Conservation (phyloP, 1,140 invertebrate species). For the Heliconius melpomene region DNA sequence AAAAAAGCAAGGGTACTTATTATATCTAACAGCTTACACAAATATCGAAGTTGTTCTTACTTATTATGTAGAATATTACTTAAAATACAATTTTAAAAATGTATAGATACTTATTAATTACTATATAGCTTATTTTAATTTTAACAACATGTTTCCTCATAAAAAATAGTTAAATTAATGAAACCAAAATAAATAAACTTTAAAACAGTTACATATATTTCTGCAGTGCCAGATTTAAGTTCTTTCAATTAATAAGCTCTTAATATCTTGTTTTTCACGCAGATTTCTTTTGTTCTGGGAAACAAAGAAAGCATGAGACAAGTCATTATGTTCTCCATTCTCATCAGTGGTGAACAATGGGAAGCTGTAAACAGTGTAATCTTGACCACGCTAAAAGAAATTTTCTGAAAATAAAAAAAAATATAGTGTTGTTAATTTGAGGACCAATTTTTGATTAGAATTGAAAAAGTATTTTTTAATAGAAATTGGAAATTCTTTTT, state of each 20-base stretch:
- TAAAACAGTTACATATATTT: background rate
- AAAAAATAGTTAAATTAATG: too few species aligned
- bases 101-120: too few species aligned
- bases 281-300: constrained; percentile 9
- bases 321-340: constrained; percentile 9
- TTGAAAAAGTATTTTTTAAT: background rate
- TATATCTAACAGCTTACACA: background rate
- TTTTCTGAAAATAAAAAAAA: background rate
- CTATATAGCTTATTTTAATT: too few species aligned
- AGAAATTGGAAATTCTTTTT: too few species aligned
- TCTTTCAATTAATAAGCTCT: constrained; percentile 7
- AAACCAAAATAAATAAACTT: background rate
- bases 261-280: constrained; percentile 6
- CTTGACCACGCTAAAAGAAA: constrained; percentile 4
- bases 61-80: too few species aligned
- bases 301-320: constrained; percentile 11
- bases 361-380: background rate
- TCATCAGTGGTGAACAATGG: constrained; percentile 1
- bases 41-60: background rate
- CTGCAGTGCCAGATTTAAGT: background rate
- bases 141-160: too few species aligned
- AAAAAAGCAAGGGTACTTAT: background rate
- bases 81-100: too few species aligned
- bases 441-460: background rate
- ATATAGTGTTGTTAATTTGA: background rate